Evolutionary conservation across 2,888 invertebrate species (phyloP), one percentile per base, ranked within the genome.

Genomic region (Lasioglossum calceatum): DNA sequence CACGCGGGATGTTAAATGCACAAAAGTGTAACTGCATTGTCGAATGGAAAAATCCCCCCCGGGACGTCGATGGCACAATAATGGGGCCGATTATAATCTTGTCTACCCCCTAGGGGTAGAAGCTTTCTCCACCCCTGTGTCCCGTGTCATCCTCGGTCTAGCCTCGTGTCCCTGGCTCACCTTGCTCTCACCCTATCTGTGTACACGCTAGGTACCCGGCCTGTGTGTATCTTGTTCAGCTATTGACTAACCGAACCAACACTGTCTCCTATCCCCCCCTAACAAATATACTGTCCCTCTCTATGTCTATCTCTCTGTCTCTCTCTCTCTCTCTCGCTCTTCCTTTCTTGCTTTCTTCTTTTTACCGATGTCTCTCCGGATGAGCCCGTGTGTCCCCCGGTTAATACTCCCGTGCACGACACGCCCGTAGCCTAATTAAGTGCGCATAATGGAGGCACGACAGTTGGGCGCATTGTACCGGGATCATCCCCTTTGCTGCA

Each of bases 61-160:
- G 95, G 94, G 94, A 95, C 93, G 94, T 94, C 95, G 95, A 95
- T 95, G 95, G 94, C 93, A 95, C 95, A 95, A 95, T 95, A 95
- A 95, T 95, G 94, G 95, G 92, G 92, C 94, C 95, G 95, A 95
- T 95, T 95, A 95, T 95, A 95, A 95, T 95, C 95, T 95, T 93
- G 95, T 95, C 95, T 95, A 94, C 95, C 95, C 94, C 95, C 95
- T 88, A 92, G 94, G 93, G 92, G 83, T 77, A 39, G 58, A 64
- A 58, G 32, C 77, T 83, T 54, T 75, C 72, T 84, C 79, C 61
- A 64, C 77, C 61, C 72, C 71, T 73, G 76, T 70, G 76, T 70
- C 67, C 75, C 81, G 82, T 88, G 84, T 87, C 88, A 81, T 85
- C 88, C 85, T 84, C 70, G 72, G 70, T 80, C 82, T 74, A 71